phyloP scores from a whole-genome alignment of 2,797 vertebrate species.

The Xyrichtys novacula region DNA sequence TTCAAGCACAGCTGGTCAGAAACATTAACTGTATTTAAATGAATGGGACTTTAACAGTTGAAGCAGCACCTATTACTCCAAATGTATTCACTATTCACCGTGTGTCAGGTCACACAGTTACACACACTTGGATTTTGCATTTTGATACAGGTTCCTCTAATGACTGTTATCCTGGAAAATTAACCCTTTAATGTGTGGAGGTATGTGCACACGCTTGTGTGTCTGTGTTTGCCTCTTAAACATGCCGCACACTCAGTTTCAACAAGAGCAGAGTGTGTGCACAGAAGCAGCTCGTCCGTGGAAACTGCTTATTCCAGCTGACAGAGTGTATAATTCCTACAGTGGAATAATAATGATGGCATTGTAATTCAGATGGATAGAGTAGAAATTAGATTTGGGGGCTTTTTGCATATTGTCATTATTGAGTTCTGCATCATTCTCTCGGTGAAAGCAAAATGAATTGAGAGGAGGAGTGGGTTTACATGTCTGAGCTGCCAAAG shows the following conservation, averaged over 20 bases:
- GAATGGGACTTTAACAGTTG: conserved; percentile 12
- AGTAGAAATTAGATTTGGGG: conserved; percentile 74
- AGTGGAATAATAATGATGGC: conserved; percentile 80
- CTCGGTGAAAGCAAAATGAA: conserved; percentile 67
- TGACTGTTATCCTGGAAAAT: conserved; percentile 37
- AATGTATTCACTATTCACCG: conserved; percentile 25
- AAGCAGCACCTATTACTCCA: conserved; percentile 45
- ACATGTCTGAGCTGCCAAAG: conserved; percentile 49
- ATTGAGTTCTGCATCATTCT: conserved; percentile 67
- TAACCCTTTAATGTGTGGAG: conserved; percentile 29
- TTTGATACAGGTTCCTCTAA: conserved; percentile 31
- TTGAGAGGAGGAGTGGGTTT: conserved; percentile 55
- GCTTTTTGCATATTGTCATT: conserved; percentile 76
- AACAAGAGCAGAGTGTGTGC: conserved; percentile 42
- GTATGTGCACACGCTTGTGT: background rate
- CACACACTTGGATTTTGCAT: conserved; percentile 42
- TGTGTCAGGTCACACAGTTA: conserved; percentile 33
- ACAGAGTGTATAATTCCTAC: conserved; percentile 79
- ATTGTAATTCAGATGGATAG: conserved; percentile 82
- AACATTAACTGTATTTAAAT: conserved; percentile 35
- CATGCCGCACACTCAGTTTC: conserved; percentile 30
- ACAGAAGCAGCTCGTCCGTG: conserved; percentile 53
- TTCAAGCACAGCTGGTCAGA: conserved; percentile 42
- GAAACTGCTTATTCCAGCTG: conserved; percentile 78
- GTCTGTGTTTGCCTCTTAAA: conserved; percentile 25